phyloP scores from a whole-genome alignment of 2,113 vertebrate species.

The Gallinago jamesoni region DNA sequence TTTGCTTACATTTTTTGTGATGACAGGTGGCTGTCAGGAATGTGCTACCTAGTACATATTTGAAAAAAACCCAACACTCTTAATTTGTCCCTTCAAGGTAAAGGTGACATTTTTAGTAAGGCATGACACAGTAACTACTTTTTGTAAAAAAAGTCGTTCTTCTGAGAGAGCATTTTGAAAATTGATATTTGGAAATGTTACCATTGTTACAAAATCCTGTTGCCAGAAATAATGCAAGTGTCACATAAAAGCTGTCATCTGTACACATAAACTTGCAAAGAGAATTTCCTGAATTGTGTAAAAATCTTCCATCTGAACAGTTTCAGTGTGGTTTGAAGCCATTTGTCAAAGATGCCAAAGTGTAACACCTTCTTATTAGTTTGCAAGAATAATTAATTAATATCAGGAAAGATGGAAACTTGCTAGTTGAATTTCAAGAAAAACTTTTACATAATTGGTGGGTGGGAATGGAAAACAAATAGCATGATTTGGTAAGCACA shows the following conservation, averaged over 20 bases:
- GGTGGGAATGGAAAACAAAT: neutral
- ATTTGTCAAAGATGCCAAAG: neutral
- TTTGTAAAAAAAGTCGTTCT: neutral
- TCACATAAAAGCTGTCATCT: neutral
- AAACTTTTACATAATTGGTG: neutral
- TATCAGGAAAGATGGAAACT: neutral
- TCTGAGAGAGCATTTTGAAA: neutral
- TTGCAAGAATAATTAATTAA: neutral
- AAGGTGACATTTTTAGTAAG: neutral
- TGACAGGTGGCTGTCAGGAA: neutral
- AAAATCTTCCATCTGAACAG: neutral
- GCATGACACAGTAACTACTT: neutral
- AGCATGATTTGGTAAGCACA: neutral
- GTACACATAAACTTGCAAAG: neutral
- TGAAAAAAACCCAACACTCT: rapidly evolving
- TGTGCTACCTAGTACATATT: neutral
- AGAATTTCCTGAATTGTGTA: neutral
- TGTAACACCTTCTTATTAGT: neutral
- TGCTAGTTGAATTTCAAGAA: neutral
- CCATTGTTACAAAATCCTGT: neutral
- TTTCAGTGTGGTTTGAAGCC: neutral
- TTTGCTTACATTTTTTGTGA: neutral
- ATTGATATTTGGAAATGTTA: neutral
- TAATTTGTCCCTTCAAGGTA: neutral
- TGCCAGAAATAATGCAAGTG: neutral